phyloP scores from a whole-genome alignment of 2,797 vertebrate genomes.

The Hyperoplus lanceolatus region DNA sequence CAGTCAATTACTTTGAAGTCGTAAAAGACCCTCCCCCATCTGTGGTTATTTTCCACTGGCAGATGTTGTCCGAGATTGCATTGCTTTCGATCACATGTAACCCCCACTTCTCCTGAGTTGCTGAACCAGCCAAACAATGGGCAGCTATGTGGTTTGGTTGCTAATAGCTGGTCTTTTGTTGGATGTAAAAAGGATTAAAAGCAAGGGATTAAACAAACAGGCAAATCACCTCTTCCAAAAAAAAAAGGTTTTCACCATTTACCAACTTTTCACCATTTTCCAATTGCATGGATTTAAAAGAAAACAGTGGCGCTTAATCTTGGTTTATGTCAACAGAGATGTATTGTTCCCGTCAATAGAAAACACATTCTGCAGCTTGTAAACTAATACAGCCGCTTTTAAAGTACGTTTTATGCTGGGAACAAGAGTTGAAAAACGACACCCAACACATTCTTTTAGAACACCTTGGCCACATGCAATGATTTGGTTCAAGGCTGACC shows the following conservation, averaged over 20 bases:
- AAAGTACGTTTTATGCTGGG: conserved; percentile 13
- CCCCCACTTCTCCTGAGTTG: conserved; percentile 22
- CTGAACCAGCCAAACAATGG: conserved; percentile 35
- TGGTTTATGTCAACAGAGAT: conserved; percentile 46
- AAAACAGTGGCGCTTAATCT: conserved; percentile 17
- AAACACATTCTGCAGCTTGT: conserved; percentile 33
- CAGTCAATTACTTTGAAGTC: neutral
- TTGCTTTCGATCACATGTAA: conserved; percentile 9
- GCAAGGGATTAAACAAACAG: conserved; percentile 14
- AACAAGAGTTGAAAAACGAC: conserved; percentile 65
- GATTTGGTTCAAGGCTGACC: conserved; percentile 11
- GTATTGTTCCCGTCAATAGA: conserved; percentile 32
- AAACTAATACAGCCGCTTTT: conserved; percentile 52
- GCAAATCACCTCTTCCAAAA: conserved; percentile 19
- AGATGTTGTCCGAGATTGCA: conserved; percentile 22
- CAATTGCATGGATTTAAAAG: neutral
- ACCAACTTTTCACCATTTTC: conserved; percentile 18
- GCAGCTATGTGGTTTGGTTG: conserved; percentile 2
- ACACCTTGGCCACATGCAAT: conserved; percentile 12
- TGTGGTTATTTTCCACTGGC: conserved; percentile 5
- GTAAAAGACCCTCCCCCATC: neutral
- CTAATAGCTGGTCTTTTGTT: conserved; percentile 22
- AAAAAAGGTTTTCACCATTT: neutral
- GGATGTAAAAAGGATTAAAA: conserved; percentile 25
- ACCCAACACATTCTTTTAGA: conserved; percentile 20